Evolutionary conservation across 1,140 invertebrate species (phyloP).

Genomic region (Psilanteris sp.): DNA sequence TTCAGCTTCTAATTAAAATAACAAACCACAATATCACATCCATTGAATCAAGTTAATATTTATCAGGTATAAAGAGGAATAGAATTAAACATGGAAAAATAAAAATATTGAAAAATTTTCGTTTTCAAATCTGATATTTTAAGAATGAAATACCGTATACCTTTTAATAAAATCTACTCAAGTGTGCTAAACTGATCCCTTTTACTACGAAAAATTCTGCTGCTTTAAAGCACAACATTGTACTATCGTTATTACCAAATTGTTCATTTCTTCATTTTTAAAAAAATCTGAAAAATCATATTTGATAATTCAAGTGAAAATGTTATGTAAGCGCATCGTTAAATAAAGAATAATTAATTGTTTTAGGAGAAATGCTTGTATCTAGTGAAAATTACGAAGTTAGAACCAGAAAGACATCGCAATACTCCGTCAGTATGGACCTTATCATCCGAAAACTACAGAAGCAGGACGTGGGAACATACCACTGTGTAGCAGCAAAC

Average conservation of each 20-base stretch:
- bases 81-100: too few relatives aligned
- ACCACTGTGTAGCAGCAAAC: constrained; percentile 94
- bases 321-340: too few relatives aligned
- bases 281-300: constrained; percentile 27
- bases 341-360: too few relatives aligned
- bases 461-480: constrained; percentile 89
- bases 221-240: constrained; percentile 33
- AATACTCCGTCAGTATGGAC: constrained; percentile 91
- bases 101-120: too few relatives aligned
- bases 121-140: too few relatives aligned
- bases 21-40: too few relatives aligned
- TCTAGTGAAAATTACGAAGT: constrained; percentile 90
- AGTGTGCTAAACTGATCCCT: constrained; percentile 41
- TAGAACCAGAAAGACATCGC: constrained; percentile 85
- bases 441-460: constrained; percentile 90
- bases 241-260: constrained; percentile 31
- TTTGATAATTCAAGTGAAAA: constrained; percentile 33
- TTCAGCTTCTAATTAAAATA: too few relatives aligned
- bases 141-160: constrained; percentile 41
- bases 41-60: too few relatives aligned
- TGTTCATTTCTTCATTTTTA: constrained; percentile 45
- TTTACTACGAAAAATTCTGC: constrained; percentile 35
- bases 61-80: too few relatives aligned
- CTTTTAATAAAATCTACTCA: constrained; percentile 49
- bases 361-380: constrained; percentile 89